Evolutionary conservation across 1,140 invertebrate species (phyloP).

Genomic region (Drosophila cardini): DNA sequence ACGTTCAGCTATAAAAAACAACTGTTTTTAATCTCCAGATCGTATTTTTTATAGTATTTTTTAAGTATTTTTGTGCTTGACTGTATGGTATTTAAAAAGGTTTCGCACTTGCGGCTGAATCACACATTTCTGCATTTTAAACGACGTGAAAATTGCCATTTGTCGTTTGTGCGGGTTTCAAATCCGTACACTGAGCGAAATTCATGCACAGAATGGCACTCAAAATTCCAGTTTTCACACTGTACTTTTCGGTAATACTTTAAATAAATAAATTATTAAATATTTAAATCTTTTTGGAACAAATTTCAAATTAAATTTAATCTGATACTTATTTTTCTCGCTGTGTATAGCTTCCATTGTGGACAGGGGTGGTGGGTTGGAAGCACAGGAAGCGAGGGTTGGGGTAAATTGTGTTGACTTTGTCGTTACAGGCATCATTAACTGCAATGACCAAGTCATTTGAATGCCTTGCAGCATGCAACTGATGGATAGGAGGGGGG

Average conservation of each 20-base stretch:
- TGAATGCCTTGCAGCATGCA: slow-evolving; percentile 44
- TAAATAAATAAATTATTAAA: too few relatives aligned
- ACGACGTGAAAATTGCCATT: slow-evolving; percentile 76
- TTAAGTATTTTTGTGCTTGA: neutral
- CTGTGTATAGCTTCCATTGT: too few relatives aligned
- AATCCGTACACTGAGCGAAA: slow-evolving; percentile 30
- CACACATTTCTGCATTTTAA: slow-evolving; percentile 66
- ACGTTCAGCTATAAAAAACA: neutral
- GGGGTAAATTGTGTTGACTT: slow-evolving; percentile 44
- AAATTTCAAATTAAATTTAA: too few relatives aligned
- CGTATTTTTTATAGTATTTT: neutral
- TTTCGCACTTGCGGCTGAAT: slow-evolving; percentile 52
- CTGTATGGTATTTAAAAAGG: slow-evolving; percentile 8
- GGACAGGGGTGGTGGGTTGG: neutral
- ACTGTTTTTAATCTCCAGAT: neutral
- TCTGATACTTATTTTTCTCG: too few relatives aligned
- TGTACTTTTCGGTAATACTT: too few relatives aligned
- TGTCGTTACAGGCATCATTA: slow-evolving; percentile 69
- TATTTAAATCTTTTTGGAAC: too few relatives aligned
- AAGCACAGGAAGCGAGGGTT: too few relatives aligned
- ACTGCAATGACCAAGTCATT: slow-evolving; percentile 79
- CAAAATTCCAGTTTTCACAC: too few relatives aligned
- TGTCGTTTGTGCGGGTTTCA: slow-evolving; percentile 42
- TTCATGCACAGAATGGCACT: too few relatives aligned
- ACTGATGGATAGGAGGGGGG: neutral